These are phyloP conservation scores for Notiomystis cincta DNA, from an alignment of 2,113 vertebrate genomes.

Conservation along the genomic window DNA sequence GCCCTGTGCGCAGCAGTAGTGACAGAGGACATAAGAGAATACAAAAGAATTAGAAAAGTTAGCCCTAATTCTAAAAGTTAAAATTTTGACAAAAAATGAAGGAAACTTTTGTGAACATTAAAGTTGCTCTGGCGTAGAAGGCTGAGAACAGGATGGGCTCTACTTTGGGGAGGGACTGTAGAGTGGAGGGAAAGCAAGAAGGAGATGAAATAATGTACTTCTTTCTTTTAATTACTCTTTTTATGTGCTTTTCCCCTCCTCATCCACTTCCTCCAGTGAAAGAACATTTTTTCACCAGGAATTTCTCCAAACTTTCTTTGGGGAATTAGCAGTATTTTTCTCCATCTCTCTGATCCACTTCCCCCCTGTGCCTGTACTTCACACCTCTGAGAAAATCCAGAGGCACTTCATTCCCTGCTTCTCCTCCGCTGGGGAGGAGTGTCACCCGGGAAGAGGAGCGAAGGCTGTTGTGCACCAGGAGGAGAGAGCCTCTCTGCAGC, in stretches of 20 bases:
- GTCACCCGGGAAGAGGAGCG: rapidly evolving
- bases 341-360: neutral
- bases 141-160: neutral
- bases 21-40: neutral
- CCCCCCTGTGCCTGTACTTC: neutral
- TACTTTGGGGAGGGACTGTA: neutral
- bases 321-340: neutral
- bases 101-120: neutral
- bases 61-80: neutral
- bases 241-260: neutral
- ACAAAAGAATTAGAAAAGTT: neutral
- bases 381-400: neutral
- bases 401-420: neutral
- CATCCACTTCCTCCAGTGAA: neutral
- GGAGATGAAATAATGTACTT: neutral
- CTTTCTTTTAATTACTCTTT: slow-evolving; percentile 8
- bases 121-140: neutral
- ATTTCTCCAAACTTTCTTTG: neutral
- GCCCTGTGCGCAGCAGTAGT: neutral
- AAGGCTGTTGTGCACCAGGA: neutral
- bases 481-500: neutral
- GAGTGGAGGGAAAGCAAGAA: neutral
- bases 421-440: neutral
- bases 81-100: neutral
- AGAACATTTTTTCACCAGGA: neutral